phyloP scores from a whole-genome alignment of 2,113 vertebrate genomes.

The Xiphophorus hellerii region DNA sequence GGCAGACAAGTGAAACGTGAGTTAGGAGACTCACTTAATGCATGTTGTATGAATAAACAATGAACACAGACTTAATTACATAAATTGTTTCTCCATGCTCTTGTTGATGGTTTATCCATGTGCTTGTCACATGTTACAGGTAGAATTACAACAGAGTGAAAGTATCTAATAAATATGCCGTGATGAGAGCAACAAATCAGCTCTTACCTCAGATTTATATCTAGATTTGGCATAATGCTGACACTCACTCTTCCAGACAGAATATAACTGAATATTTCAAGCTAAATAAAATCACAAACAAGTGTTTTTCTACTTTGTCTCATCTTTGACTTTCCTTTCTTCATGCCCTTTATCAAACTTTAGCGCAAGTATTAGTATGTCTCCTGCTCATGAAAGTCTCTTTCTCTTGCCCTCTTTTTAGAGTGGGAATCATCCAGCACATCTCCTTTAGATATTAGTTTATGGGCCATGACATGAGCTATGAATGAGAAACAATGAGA shows the following conservation, averaged over 20 bases:
- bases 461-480: slow-evolving; percentile 99
- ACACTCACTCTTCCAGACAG: slow-evolving; percentile 70
- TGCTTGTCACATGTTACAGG: slow-evolving; percentile 67
- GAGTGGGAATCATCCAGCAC: slow-evolving; percentile 86
- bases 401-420: slow-evolving; percentile 61
- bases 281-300: slow-evolving; percentile 57
- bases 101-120: slow-evolving; percentile 7
- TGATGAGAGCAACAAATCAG: slow-evolving; percentile 70
- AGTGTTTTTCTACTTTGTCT: slow-evolving; percentile 58
- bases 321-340: slow-evolving; percentile 67
- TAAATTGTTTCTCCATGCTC: slow-evolving; percentile 27
- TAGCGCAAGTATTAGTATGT: slow-evolving; percentile 37
- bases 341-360: slow-evolving; percentile 58
- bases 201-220: slow-evolving; percentile 69
- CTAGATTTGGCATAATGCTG: slow-evolving; percentile 73
- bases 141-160: slow-evolving; percentile 68
- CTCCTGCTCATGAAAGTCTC: slow-evolving; percentile 50
- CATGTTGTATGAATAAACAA: slow-evolving; percentile 21
- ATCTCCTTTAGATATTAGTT: slow-evolving; percentile 92
- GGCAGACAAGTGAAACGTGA: slow-evolving; percentile 15
- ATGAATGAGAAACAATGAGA: slow-evolving; percentile 85
- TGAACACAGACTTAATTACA: slow-evolving; percentile 46
- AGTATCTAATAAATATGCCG: slow-evolving; percentile 74
- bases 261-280: slow-evolving; percentile 75
- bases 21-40: slow-evolving; percentile 6